Evolutionary conservation across 1,140 invertebrate species (phyloP), one percentile per base, ranked within the genome.

Genomic region (Elymnias hypermnestra): DNA sequence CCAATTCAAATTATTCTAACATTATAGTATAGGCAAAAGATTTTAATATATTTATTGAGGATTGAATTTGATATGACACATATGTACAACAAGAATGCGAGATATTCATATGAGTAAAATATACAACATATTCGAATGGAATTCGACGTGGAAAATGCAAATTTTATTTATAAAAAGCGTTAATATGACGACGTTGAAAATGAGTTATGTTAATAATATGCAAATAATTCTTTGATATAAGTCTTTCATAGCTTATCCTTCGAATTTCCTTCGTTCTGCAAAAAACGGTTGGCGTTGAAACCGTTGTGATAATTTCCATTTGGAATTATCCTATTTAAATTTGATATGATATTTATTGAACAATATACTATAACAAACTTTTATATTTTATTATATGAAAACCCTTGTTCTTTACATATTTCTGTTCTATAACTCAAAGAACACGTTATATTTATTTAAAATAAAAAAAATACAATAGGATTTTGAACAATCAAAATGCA

Each of bases 71-170:
- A n/a, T n/a, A n/a, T n/a, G n/a, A n/a, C n/a, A n/a, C n/a, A n/a
- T n/a, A n/a, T n/a, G n/a, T n/a, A n/a, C n/a, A n/a, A n/a, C n/a
- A n/a, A n/a, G n/a, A n/a, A n/a, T n/a, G n/a, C n/a, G n/a, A n/a
- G n/a, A n/a, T 47, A 53, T 41, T 47, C 12, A 37, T 36, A 46
- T 53, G 38, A 36, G 13, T 51, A 40, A 43, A 41, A 33, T 23
- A 49, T 28, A 42, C 18, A 12, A 35, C 19, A 47, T 33, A n/a
- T 22, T 35, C 23, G 14, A 44, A 44, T 14, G 15, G 13, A 13
- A 46, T 37, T 48, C 29, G 10, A 37, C 22, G 38, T 38, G 19
- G 40, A 38, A 50, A 50, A 50, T 50, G 47, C 33, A 1, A 39
- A 39, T 7, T 7, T 15, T 13, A 18, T 39, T n/a, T n/a, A 33